Evolutionary conservation across 2,113 vertebrate genomes (phyloP), one percentile per base, ranked within the genome.

Genomic region (Bagarius yarrelli): DNA sequence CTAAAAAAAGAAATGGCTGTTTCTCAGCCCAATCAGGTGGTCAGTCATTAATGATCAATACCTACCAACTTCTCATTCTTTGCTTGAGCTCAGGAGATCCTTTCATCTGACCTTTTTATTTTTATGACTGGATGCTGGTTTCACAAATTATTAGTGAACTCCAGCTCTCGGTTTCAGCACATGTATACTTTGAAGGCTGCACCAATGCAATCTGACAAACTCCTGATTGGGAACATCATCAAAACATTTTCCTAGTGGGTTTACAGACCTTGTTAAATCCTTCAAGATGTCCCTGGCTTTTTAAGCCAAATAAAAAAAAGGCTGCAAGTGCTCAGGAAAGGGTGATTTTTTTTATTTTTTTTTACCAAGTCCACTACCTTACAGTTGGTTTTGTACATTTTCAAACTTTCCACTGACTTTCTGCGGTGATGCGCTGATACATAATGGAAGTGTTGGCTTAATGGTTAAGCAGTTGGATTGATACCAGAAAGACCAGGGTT

Each of bases 231-330:
- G 47, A 52, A 53, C 76, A 78, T 53, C 50, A 36, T 67, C 19
- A 78, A 55, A n/a, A 16, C 55, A n/a, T 55, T 47, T 47, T 21
- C 78, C 53, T 52, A 50, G 78, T 30, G 61, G 25, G 55, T 71
- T 60, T 60, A 32, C 55, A 72, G 78, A 3, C 53, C 40, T 71
- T 59, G 64, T 71, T 80, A 70, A 40, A 19, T 30, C 53, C 53
- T 36, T 80, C 25, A 50, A 70, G 15, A 79, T 36, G n/a, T 53
- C 27, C 30, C 44, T 36, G 76, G 47, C 12, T 32, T 36, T 72
- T 60, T 70, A 47, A 67, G 13, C 1, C 1, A 57, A 0, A 23
- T 59, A 55, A 23, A 56, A 44, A 75, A 56, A 56, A 4, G 9
- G 23, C 27, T 53, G 15, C 69, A 53, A 52, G 27, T 23, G 50